phyloP scores from a whole-genome alignment of 2,113 vertebrate species.

The Poicephalus gulielmi region DNA sequence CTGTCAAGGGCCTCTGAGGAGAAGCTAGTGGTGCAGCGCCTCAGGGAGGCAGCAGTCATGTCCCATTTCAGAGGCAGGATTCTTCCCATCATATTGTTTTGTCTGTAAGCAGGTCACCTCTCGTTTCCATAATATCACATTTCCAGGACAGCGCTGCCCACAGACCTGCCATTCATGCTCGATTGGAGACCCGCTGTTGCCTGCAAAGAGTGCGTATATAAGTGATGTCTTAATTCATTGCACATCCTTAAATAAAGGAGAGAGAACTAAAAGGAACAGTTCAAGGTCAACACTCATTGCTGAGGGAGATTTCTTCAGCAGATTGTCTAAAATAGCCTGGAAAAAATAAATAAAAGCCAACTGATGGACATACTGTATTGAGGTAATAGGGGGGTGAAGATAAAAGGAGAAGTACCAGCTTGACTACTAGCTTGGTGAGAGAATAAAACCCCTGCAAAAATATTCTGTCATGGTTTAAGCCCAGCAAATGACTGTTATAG shows the following conservation, averaged over 20 bases:
- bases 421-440: neutral
- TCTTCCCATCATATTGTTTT: neutral
- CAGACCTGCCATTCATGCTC: slow-evolving; percentile 67
- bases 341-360: slow-evolving; percentile 56
- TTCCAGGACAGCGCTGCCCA: slow-evolving; percentile 54
- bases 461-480: neutral
- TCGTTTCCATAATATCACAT: slow-evolving; percentile 54
- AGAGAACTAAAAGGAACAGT: slow-evolving; percentile 27
- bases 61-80: neutral
- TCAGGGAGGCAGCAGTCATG: neutral
- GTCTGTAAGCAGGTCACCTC: slow-evolving; percentile 61
- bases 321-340: slow-evolving; percentile 42
- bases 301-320: slow-evolving; percentile 38
- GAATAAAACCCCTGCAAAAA: slow-evolving; percentile 6
- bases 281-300: slow-evolving; percentile 46
- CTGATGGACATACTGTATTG: neutral
- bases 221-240: slow-evolving; percentile 65
- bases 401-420: slow-evolving; percentile 21
- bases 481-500: neutral
- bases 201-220: neutral
- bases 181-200: slow-evolving; percentile 33
- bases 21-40: neutral
- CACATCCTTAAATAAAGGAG: slow-evolving; percentile 55
- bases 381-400: neutral
- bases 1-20: neutral